Base-by-base conservation (phyloP, 2,888 invertebrate species). In the Meteorus colon region DNA sequence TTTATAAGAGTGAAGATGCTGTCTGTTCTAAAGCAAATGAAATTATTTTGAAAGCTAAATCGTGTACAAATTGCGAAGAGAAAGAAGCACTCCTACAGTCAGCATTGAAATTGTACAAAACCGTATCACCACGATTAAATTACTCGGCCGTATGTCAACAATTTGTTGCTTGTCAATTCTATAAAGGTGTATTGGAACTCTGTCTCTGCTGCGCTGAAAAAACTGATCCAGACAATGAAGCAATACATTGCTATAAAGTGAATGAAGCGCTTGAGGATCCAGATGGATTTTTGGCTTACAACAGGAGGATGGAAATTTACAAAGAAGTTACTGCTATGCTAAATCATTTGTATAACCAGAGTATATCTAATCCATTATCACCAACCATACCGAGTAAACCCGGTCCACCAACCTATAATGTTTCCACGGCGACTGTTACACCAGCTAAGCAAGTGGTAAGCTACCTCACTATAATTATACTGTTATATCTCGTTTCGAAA, bases 1-100 rank as follows among this genome's bases (percentile, higher is more conserved):
- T 99, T 34, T 99, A 98, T 88, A 94, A 96, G 80, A 94, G 94
- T 84, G 98, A 99, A 91, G 99, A 99, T 90, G 98, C 98, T 4
- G 96, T 97, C 14, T 97, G 97, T 84, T 97, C 98, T 2, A 98
- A 98, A 91, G 96, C 96, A 0, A 97, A 96, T 82, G 98, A 98
- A 90, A 93, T 97, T 84, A 91, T 98, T 73, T 93, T 97, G 90
- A 93, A 93, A 82, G 96, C 97, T 0, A 95, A 95, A 86, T 93
- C 92, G 79, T 94, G 94, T 80, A 92, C 93, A 82, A 95, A 95
- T 88, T 90, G 92, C 0, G 92, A 93, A 16, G 97, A 97, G 84
- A 94, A 94, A 84, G 94, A 96, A 82, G 93, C 94, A 80, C 93
- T 95, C 90, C 90, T 97, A 12, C 92, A 93, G 72, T 94, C 95